A percentile compares a stretch with the other conserved stretches of the same genome.
phyloP scores from a whole-genome alignment of 2,888 invertebrate species.

The Dryobota labecula region DNA sequence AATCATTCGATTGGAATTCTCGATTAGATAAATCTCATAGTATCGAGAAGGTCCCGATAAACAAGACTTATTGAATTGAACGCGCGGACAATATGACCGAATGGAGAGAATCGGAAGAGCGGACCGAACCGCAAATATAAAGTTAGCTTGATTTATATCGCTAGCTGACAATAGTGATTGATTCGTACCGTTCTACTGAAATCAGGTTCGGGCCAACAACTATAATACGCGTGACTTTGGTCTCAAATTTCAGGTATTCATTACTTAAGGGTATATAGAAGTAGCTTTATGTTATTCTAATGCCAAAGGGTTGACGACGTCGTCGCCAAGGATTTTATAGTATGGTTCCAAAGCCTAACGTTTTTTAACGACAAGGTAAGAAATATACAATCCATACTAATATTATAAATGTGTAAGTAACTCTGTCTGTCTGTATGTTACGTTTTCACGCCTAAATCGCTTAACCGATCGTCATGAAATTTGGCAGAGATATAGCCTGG shows the following conservation, averaged over 20 bases:
- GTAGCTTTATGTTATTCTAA: conserved; percentile 11
- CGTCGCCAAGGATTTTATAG: background rate
- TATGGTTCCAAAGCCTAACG: background rate
- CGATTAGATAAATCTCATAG: conserved; percentile 64
- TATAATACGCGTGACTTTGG: conserved; percentile 15
- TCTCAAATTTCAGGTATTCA: conserved; percentile 38
- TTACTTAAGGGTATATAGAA: conserved; percentile 30
- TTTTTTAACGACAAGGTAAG: background rate
- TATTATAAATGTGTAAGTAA: too few relatives aligned
- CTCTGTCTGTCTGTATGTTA: too few relatives aligned
- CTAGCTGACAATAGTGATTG: conserved; percentile 61
- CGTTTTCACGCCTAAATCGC: too few relatives aligned
- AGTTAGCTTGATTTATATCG: conserved; percentile 65
- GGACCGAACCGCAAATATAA: conserved; percentile 58
- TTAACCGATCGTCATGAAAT: too few relatives aligned
- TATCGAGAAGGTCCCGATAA: conserved; percentile 60
- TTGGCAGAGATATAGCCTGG: too few relatives aligned
- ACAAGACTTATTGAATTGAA: conserved; percentile 66
- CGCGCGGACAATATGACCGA: conserved; percentile 56
- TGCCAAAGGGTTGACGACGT: conserved; percentile 2
- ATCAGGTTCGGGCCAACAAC: conserved; percentile 17
- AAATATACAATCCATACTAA: too few relatives aligned
- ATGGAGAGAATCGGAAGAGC: conserved; percentile 50
- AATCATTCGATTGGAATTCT: conserved; percentile 61
- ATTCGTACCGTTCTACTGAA: conserved; percentile 39